These are phyloP conservation scores for Drosophila macrospina DNA, from an alignment of 2,888 invertebrate genomes.

Conservation along the genomic window DNA sequence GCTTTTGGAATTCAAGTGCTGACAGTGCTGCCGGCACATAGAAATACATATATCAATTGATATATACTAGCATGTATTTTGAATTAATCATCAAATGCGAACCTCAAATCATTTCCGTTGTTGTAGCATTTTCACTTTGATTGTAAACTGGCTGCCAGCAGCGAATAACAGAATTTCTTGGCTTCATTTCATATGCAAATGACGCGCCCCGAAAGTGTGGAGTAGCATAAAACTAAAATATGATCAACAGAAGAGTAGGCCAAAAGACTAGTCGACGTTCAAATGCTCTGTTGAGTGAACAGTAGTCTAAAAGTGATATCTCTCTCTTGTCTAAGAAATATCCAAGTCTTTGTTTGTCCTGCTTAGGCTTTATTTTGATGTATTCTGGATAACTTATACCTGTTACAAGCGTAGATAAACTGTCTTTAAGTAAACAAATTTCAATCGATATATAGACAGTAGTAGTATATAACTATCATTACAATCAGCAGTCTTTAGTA, in stretches of 20 bases:
- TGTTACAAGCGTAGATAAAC: too few relatives aligned
- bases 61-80: neutral
- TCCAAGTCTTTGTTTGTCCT: too few relatives aligned
- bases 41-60: conserved; percentile 4
- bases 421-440: too few relatives aligned
- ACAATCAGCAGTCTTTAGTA: too few relatives aligned
- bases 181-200: conserved; percentile 60
- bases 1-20: conserved; percentile 53
- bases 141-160: conserved; percentile 21
- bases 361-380: too few relatives aligned
- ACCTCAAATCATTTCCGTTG: conserved; percentile 60
- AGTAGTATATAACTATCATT: too few relatives aligned
- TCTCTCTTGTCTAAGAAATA: too few relatives aligned
- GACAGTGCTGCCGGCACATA: conserved; percentile 50
- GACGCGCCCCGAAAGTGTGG: conserved; percentile 29
- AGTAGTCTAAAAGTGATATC: too few relatives aligned
- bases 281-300: conserved; percentile 25
- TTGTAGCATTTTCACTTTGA: conserved; percentile 56
- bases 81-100: conserved; percentile 33
- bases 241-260: conserved; percentile 35
- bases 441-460: too few relatives aligned
- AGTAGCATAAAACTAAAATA: conserved; percentile 17
- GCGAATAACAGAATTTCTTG: conserved; percentile 51
- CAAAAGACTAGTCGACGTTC: conserved; percentile 11
- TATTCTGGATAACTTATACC: too few relatives aligned